Evolutionary conservation across 2,113 vertebrate species (phyloP).

Genomic region (Mastomys coucha): DNA sequence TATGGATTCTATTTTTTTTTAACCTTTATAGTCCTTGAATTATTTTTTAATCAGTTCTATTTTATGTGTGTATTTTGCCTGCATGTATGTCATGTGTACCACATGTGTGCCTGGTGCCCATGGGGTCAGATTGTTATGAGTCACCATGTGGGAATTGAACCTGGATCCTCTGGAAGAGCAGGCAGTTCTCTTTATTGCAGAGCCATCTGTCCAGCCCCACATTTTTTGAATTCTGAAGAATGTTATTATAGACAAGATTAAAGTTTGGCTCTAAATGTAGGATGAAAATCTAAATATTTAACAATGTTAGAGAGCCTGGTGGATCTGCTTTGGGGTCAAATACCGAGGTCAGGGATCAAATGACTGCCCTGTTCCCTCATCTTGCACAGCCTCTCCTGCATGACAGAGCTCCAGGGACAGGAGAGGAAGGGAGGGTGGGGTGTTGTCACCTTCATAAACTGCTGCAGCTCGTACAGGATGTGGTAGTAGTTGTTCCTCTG

Average conservation of each 20-base stretch:
- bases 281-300: slow-evolving; percentile 11
- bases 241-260: background rate
- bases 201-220: background rate
- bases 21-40: background rate
- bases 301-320: background rate
- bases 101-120: background rate
- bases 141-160: background rate
- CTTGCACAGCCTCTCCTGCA: background rate
- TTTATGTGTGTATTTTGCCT: background rate
- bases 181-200: background rate
- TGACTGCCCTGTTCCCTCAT: background rate
- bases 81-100: background rate
- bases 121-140: background rate
- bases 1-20: background rate
- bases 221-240: slow-evolving; percentile 44
- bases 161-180: background rate
- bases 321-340: background rate
- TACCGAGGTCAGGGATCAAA: background rate
- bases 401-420: rapidly evolving
- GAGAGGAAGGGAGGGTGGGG: background rate
- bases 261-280: background rate
- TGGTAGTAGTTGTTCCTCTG: slow-evolving; percentile 94
- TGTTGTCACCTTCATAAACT: slow-evolving; percentile 96
- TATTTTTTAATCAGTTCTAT: background rate
- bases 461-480: slow-evolving; percentile 97